Percentiles rank a stretch among this genome's conserved stretches.
These are phyloP conservation scores for Cataglyphis livida DNA, from an alignment of 2,888 invertebrate species.

Conservation along the genomic window DNA sequence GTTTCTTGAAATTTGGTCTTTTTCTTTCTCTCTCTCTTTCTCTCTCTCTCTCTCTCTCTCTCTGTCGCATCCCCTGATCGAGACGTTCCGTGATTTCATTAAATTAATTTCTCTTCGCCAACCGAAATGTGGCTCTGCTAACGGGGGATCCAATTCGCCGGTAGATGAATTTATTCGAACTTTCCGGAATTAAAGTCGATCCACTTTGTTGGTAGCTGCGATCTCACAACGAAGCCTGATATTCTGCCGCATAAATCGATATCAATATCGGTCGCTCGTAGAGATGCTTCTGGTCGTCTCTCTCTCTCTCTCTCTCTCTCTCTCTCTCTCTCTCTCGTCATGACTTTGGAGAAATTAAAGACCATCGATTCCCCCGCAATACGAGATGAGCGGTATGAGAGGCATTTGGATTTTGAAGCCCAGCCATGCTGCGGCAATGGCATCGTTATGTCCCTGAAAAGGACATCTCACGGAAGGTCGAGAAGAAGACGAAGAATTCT, in stretches of 20 bases:
- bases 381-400: slow-evolving; percentile 89
- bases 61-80: background rate
- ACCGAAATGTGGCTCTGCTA: slow-evolving; percentile 30
- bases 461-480: slow-evolving; percentile 89
- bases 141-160: slow-evolving; percentile 35
- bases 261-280: slow-evolving; percentile 55
- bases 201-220: background rate
- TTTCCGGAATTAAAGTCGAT: slow-evolving; percentile 53
- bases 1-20: slow-evolving; percentile 32
- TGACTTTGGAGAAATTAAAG: slow-evolving; percentile 74
- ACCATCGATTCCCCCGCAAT: slow-evolving; percentile 77
- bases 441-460: slow-evolving; percentile 91
- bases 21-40: too few species aligned
- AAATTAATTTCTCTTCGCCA: slow-evolving; percentile 45
- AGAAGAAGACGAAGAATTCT: slow-evolving; percentile 87
- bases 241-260: slow-evolving; percentile 45
- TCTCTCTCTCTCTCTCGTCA: slow-evolving; percentile 1
- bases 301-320: too few species aligned
- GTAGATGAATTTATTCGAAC: slow-evolving; percentile 51
- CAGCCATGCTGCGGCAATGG: slow-evolving; percentile 94
- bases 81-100: slow-evolving; percentile 48
- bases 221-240: slow-evolving; percentile 14
- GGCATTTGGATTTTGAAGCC: slow-evolving; percentile 98
- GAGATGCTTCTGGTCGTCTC: slow-evolving; percentile 58
- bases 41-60: background rate